These are phyloP conservation scores for Tangara arthus DNA, from an alignment of 2,797 vertebrate species.

Conservation along the genomic window DNA sequence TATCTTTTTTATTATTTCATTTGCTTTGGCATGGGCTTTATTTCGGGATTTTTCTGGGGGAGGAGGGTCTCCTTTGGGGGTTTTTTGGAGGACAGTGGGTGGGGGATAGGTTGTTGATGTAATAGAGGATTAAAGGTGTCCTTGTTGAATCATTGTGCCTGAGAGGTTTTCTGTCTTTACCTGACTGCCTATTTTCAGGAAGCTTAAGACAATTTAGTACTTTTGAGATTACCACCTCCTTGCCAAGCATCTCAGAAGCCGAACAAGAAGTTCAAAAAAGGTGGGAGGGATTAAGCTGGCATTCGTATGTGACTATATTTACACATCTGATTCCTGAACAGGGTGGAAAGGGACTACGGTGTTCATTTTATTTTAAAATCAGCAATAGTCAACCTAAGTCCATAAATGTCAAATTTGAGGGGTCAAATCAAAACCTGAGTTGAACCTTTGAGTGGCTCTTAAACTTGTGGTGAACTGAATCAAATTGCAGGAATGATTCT, in stretches of 20 bases:
- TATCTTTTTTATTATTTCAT: neutral
- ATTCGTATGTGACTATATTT: neutral
- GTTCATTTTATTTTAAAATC: neutral
- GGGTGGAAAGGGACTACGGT: neutral
- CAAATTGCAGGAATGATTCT: neutral
- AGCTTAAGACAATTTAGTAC: neutral
- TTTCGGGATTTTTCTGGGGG: neutral
- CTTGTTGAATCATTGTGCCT: neutral
- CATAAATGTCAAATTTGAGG: neutral
- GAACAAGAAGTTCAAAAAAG: neutral
- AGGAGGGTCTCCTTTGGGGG: rapidly evolving
- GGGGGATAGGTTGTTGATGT: neutral
- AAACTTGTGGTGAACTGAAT: neutral
- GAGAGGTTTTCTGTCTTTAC: neutral
- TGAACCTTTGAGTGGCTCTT: neutral
- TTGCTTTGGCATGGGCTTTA: neutral
- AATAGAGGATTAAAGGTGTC: neutral
- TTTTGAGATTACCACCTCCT: slow-evolving; percentile 11
- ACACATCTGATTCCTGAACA: neutral
- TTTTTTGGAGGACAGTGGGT: neutral
- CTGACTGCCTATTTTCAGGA: neutral
- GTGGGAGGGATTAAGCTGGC: neutral
- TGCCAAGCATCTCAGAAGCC: neutral
- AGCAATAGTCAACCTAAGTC: neutral
- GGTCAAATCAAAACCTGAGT: neutral